These are phyloP conservation scores for Acronicta psi DNA, from an alignment of 2,888 invertebrate genomes.

Conservation along the genomic window DNA sequence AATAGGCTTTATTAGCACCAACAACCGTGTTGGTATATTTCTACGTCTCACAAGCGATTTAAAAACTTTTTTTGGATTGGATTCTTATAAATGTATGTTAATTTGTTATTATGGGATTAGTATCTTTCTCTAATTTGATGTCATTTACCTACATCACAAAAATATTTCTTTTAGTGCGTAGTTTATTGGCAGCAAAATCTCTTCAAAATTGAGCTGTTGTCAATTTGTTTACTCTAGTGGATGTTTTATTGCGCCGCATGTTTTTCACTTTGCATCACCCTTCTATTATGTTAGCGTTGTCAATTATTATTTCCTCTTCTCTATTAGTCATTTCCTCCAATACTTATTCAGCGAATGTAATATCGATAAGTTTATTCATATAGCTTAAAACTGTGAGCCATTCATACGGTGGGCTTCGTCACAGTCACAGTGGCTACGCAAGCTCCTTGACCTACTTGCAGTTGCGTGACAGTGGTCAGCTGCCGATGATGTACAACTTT, in stretches of 20 bases:
- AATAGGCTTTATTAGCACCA: slow-evolving; percentile 61
- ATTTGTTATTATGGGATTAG: slow-evolving; percentile 5
- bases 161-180: slow-evolving; percentile 4
- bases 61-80: slow-evolving; percentile 7
- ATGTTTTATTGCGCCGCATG: slow-evolving; percentile 28
- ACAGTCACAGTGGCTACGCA: slow-evolving; percentile 73
- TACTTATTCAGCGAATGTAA: slow-evolving; percentile 39
- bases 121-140: neutral
- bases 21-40: slow-evolving; percentile 24
- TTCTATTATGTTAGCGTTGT: slow-evolving; percentile 22
- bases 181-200: slow-evolving; percentile 33
- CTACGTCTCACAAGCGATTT: slow-evolving; percentile 16
- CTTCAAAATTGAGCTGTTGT: slow-evolving; percentile 26
- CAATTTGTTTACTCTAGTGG: slow-evolving; percentile 36
- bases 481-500: slow-evolving; percentile 83
- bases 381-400: slow-evolving; percentile 66
- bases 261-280: slow-evolving; percentile 30
- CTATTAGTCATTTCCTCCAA: slow-evolving; percentile 42
- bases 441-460: slow-evolving; percentile 84
- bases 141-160: slow-evolving; percentile 13
- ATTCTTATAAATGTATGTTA: slow-evolving; percentile 20
- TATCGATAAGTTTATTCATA: slow-evolving; percentile 58
- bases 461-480: slow-evolving; percentile 77
- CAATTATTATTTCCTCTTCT: slow-evolving; percentile 21
- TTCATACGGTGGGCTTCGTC: slow-evolving; percentile 73